phyloP scores from a whole-genome alignment of 1,140 invertebrate species.

The Drosophila prosaltans region DNA sequence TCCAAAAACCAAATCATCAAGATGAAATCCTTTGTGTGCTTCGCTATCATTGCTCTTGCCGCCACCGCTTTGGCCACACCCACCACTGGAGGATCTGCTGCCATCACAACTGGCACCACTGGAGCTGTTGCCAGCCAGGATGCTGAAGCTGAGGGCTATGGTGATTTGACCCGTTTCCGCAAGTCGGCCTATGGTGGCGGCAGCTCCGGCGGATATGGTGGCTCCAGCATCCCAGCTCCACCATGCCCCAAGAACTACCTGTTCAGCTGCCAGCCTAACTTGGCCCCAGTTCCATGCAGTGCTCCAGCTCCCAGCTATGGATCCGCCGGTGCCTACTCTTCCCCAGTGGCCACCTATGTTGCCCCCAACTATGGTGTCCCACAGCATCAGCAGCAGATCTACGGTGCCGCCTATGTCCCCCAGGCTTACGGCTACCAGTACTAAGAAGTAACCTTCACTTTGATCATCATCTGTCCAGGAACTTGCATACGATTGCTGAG shows the following conservation, averaged over 20 bases:
- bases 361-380: constrained; percentile 64
- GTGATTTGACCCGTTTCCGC: constrained; percentile 71
- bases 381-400: constrained; percentile 66
- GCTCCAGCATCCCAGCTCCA: constrained; percentile 60
- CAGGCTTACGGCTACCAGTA: constrained; percentile 59
- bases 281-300: constrained; percentile 72
- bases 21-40: constrained; percentile 77
- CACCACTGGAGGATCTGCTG: constrained; percentile 36
- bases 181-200: constrained; percentile 70
- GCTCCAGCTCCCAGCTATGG: constrained; percentile 63
- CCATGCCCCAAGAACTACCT: constrained; percentile 78
- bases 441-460: constrained; percentile 19
- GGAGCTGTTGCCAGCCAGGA: constrained; percentile 39
- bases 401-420: constrained; percentile 49
- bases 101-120: constrained; percentile 14
- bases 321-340: constrained; percentile 70
- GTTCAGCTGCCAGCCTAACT: constrained; percentile 78
- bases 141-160: constrained; percentile 48
- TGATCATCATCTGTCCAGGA: constrained; percentile 14
- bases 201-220: constrained; percentile 69
- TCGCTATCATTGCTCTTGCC: constrained; percentile 59
- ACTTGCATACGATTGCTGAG: constrained; percentile 30
- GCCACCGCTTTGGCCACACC: constrained; percentile 62
- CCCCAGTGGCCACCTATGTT: constrained; percentile 59
- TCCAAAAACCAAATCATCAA: constrained; percentile 34